Base-by-base conservation (phyloP, 2,113 vertebrate species). In the Tonatia bakeri region DNA sequence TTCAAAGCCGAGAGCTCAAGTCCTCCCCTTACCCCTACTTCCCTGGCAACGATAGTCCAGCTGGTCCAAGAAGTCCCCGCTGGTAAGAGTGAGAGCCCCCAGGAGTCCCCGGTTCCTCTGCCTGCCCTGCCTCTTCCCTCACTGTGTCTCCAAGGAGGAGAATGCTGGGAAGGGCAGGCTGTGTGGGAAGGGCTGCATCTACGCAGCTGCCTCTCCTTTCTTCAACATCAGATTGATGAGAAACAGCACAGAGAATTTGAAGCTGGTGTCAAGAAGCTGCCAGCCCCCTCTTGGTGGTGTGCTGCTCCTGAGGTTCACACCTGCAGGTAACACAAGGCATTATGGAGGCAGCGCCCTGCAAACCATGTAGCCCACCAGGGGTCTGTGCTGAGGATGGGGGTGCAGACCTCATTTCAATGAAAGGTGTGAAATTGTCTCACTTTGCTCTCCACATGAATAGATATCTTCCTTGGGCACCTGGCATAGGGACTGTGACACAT, bases 81-180 rank as follows among this genome's bases (percentile, higher is more conserved):
- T 24, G 50, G 26, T 12, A 40, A 28, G 19, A 4, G 10, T 24
- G 15, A 14, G 61, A 83, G 40, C 14, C 20, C 52, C 47, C 1
- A 1, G 31, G 28, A 20, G 22, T 47, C 36, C 36, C 12, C 22
- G 4, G 1, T 26, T 31, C 33, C 3, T 43, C 43, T 81, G 15
- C 10, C 5, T 22, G 7, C 20, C 38, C 50, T 67, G 61, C 16
- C 5, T 11, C 22, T 84, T 20, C 26, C 40, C 40, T 19, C 24
- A 4, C 24, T 52, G 36, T 1, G 0, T 8, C 38, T 89, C 33
- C 38, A 26, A 36, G 59, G 9, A 88, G 4, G 4, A 77, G 22
- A 14, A 67, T 0, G 0, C 40, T 11, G 69, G 50, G 26, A 3
- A 2, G 9, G n/a, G 22, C 1, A 56, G 72, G 1, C 6, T 33